Conservation (phyloP, 92 coral and sea anemone species). For the Micromussa lordhowensis region DNA sequence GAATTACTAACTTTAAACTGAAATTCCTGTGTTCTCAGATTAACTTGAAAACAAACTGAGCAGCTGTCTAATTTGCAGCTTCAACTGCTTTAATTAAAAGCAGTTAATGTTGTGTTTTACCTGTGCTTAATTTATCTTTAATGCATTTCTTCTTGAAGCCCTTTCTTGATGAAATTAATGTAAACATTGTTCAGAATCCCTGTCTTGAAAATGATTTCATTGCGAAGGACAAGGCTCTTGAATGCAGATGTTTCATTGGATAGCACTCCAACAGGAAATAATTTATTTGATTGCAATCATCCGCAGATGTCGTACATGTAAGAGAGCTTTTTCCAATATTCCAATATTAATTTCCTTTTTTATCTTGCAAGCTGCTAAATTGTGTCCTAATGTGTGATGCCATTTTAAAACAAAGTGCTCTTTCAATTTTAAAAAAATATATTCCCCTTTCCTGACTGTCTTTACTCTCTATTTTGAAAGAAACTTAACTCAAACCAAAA, state of each 20-base stretch:
- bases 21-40: neutral
- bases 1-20: neutral
- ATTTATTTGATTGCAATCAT: conserved; percentile 1
- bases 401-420: neutral
- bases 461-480: neutral
- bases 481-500: neutral
- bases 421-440: neutral
- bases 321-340: neutral
- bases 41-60: neutral
- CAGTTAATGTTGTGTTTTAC: neutral
- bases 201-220: neutral
- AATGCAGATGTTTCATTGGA: neutral
- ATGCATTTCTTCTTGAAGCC: neutral
- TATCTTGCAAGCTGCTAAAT: neutral
- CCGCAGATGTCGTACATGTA: neutral
- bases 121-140: neutral
- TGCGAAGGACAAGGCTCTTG: neutral
- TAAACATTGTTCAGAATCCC: neutral
- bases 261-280: neutral
- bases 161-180: neutral
- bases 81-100: neutral
- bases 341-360: neutral
- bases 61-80: neutral
- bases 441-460: neutral
- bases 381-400: neutral